These are phyloP conservation scores for Yasuhikotakia modesta DNA, from an alignment of 2,797 vertebrate genomes.

Conservation along the genomic window DNA sequence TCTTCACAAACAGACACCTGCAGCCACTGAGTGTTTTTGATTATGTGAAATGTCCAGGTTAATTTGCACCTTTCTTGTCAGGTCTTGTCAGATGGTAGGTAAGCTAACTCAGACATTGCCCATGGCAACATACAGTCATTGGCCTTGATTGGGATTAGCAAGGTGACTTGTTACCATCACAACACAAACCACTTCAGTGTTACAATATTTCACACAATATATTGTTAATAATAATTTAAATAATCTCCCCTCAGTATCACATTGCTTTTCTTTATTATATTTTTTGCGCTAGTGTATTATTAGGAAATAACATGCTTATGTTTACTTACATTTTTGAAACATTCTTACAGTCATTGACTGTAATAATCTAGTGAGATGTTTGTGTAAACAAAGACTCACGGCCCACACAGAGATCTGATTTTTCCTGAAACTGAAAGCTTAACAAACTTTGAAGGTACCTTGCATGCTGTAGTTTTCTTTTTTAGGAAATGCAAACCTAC, in stretches of 20 bases:
- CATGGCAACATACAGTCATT: not conserved
- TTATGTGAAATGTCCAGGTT: not conserved
- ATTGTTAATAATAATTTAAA: not conserved
- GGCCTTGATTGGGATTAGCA: not conserved
- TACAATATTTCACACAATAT: not conserved
- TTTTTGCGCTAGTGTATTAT: not conserved
- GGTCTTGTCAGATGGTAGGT: constrained; percentile 5
- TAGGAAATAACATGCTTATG: not conserved
- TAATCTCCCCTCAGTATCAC: not conserved
- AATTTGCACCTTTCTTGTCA: constrained; percentile 6
- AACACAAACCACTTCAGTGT: not conserved
- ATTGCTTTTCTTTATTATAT: not conserved
- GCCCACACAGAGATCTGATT: not conserved
- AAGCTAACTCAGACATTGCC: not conserved
- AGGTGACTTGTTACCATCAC: not conserved
- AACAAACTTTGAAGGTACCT: not conserved
- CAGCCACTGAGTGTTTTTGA: not conserved
- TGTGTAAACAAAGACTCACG: not conserved
- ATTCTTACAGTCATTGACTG: not conserved
- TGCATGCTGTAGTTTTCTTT: not conserved
- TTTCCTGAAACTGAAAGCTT: not conserved
- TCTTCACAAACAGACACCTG: not conserved
- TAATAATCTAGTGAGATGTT: not conserved
- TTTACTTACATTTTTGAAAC: not conserved
- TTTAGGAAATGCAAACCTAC: too few species aligned